Evolutionary conservation across 2,888 invertebrate species (phyloP).

Genomic region (Schrankia costaestrigalis): DNA sequence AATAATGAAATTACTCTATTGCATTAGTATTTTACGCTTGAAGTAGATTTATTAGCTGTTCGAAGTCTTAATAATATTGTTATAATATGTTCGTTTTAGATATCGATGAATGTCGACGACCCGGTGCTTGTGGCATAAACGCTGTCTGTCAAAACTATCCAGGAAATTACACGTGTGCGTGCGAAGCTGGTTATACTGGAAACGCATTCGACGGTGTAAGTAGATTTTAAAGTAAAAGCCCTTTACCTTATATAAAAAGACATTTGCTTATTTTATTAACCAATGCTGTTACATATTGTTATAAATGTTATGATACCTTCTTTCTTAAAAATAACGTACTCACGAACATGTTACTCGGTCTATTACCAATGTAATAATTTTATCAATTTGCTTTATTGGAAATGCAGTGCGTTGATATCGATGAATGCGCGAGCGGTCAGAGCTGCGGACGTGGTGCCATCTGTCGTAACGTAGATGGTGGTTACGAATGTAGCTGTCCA

Average conservation of each 20-base stretch:
- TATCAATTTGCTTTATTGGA: not conserved
- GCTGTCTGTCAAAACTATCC: conserved; percentile 90
- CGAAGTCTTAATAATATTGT: not conserved
- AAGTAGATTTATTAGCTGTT: not conserved
- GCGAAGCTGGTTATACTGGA: conserved; percentile 91
- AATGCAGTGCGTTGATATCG: conserved; percentile 87
- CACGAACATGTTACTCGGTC: not conserved
- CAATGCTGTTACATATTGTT: no score
- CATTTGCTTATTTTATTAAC: not conserved
- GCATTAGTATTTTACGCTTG: not conserved
- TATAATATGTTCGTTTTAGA: conserved; percentile 73
- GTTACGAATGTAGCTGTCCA: conserved; percentile 91
- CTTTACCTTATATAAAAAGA: not conserved
- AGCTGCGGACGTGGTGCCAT: conserved; percentile 90
- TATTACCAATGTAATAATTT: not conserved
- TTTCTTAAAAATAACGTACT: not conserved
- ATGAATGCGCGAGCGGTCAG: conserved; percentile 87
- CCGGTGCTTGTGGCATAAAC: conserved; percentile 90
- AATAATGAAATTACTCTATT: no score
- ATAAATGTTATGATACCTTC: no score
- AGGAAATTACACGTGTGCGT: conserved; percentile 93
- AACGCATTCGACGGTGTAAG: conserved; percentile 84
- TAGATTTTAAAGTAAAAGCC: conserved; percentile 1
- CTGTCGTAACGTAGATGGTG: conserved; percentile 90
- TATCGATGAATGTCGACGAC: conserved; percentile 92